phyloP scores from a whole-genome alignment of 2,797 vertebrate genomes.

The Picus viridis region DNA sequence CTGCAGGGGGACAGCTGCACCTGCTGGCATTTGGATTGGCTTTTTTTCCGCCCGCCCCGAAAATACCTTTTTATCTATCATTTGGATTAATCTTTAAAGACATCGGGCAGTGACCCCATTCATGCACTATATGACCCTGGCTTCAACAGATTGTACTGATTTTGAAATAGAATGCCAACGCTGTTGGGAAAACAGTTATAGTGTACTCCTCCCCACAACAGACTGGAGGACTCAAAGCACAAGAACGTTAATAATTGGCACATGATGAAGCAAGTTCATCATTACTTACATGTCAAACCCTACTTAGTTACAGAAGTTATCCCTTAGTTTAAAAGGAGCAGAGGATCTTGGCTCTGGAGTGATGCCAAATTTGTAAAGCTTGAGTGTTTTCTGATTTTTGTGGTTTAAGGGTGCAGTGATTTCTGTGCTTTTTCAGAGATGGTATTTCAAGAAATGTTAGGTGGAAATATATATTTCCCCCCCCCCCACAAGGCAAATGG shows the following conservation, averaged over 20 bases:
- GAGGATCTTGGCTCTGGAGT: not conserved
- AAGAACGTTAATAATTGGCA: not conserved
- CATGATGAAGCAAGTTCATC: rapidly evolving
- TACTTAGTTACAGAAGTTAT: not conserved
- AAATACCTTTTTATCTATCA: not conserved
- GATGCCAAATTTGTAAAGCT: not conserved
- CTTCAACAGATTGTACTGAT: not conserved
- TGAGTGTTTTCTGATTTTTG: not conserved
- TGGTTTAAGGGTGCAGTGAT: rapidly evolving
- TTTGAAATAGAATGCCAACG: not conserved
- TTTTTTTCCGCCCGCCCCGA: not conserved
- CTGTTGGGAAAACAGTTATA: not conserved
- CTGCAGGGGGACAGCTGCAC: not conserved
- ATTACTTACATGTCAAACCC: not conserved
- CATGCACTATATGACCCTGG: rapidly evolving
- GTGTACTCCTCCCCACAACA: not conserved
- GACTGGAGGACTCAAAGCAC: not conserved
- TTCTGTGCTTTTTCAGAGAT: not conserved
- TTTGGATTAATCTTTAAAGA: not conserved
- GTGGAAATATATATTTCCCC: not conserved
- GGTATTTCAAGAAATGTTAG: not conserved
- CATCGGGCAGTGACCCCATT: not conserved
- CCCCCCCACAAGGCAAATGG: not conserved
- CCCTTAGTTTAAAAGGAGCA: not conserved
- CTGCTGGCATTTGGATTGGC: not conserved